A percentile compares a stretch with the other conserved stretches of the same genome.
These are phyloP conservation scores for Anadara kagoshimensis DNA, from an alignment of 1,140 invertebrate species.

Conservation along the genomic window DNA sequence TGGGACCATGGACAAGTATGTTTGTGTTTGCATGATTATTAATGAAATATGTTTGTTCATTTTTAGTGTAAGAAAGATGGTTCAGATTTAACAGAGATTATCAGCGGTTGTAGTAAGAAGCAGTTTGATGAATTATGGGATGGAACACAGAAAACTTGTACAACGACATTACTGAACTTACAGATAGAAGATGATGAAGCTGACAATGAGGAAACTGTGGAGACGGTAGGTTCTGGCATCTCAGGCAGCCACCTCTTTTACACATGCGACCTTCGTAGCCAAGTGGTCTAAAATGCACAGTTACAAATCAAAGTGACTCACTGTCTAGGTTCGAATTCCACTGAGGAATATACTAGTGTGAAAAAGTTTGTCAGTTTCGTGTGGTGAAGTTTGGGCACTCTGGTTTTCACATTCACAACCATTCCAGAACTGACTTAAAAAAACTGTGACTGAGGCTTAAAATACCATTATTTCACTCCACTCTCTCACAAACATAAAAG, in stretches of 20 bases:
- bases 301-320: not conserved
- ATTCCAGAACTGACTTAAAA: no score
- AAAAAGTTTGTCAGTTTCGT: not conserved
- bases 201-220: constrained; percentile 6
- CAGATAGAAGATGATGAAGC: constrained; percentile 30
- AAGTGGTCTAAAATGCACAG: not conserved
- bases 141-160: constrained; percentile 39
- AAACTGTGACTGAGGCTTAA: no score
- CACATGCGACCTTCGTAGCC: not conserved
- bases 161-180: constrained; percentile 38
- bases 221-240: not conserved
- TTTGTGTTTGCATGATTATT: no score
- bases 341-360: no score
- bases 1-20: no score
- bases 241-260: not conserved
- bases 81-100: constrained; percentile 32
- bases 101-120: constrained; percentile 43
- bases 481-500: no score
- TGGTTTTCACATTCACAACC: no score
- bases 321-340: not conserved
- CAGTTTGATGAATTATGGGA: constrained; percentile 53
- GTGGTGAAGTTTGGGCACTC: no score
- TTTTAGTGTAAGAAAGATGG: constrained; percentile 1
- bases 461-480: no score
- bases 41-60: not conserved